Evolutionary conservation across 2,113 vertebrate genomes (phyloP).

Genomic region (Fulmarus glacialis): DNA sequence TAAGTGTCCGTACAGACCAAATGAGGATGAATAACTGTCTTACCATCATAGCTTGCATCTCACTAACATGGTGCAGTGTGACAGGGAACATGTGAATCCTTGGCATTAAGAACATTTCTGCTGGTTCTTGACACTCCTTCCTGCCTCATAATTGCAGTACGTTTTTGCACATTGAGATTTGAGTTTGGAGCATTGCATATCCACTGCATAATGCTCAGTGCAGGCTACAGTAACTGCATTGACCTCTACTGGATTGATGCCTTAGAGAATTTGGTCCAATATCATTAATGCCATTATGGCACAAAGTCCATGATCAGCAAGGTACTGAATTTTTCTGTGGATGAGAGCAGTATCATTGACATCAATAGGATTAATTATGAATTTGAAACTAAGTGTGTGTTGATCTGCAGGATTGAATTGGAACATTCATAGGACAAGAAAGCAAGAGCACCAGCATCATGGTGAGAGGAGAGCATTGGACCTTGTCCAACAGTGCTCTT

Average conservation of each 20-base stretch:
- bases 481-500: not conserved
- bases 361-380: not conserved
- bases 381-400: not conserved
- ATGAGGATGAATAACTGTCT: not conserved
- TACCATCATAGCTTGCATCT: not conserved
- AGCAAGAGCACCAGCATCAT: not conserved
- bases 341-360: not conserved
- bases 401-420: not conserved
- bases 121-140: not conserved
- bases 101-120: not conserved
- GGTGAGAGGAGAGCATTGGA: not conserved
- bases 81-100: not conserved
- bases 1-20: not conserved
- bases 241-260: not conserved
- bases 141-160: not conserved
- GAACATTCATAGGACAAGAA: not conserved
- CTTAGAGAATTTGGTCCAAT: not conserved
- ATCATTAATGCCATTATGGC: not conserved
- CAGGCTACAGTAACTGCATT: not conserved
- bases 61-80: rapidly evolving
- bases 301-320: not conserved
- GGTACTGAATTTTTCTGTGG: not conserved
- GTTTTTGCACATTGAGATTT: not conserved
- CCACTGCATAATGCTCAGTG: too few species aligned
- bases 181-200: not conserved